A percentile compares a stretch with the other conserved stretches of the same genome.
Conservation (phyloP, 2,888 invertebrate species). For the Sarcophaga caerulescens region DNA sequence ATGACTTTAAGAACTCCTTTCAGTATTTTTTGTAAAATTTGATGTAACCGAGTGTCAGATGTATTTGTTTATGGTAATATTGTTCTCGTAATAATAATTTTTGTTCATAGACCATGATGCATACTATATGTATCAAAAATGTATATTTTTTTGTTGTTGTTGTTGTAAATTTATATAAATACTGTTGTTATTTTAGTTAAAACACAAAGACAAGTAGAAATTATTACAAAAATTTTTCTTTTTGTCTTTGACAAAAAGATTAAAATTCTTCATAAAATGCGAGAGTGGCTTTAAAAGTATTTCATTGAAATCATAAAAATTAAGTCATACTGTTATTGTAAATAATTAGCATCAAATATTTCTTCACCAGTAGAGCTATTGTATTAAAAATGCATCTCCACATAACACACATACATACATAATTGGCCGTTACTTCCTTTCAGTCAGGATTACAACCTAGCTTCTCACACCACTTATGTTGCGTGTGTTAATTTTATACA, state of each 20-base stretch:
- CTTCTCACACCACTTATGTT: too few species aligned
- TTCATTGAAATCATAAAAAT: too few species aligned
- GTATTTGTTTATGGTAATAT: not conserved
- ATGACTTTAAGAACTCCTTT: too few species aligned
- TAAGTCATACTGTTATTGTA: too few species aligned
- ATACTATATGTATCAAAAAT: constrained; percentile 35
- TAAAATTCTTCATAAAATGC: not conserved
- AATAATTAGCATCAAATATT: too few species aligned
- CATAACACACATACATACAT: too few species aligned
- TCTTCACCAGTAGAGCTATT: too few species aligned
- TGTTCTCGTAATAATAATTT: constrained; percentile 38
- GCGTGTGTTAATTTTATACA: too few species aligned
- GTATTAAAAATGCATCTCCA: too few species aligned
- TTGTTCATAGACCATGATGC: constrained; percentile 50
- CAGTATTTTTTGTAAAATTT: not conserved
- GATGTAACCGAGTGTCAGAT: not conserved
- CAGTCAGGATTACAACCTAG: too few species aligned
- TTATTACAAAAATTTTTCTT: not conserved
- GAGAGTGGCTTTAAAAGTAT: not conserved
- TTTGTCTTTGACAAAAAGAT: not conserved
- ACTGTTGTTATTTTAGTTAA: not conserved
- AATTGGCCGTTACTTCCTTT: too few species aligned
- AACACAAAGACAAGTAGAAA: not conserved
- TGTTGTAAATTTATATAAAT: not conserved
- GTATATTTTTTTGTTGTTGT: not conserved